Percentiles rank a stretch among this genome's conserved stretches.
Conservation (phyloP, 2,113 vertebrate genomes). For the Xiphophorus maculatus region DNA sequence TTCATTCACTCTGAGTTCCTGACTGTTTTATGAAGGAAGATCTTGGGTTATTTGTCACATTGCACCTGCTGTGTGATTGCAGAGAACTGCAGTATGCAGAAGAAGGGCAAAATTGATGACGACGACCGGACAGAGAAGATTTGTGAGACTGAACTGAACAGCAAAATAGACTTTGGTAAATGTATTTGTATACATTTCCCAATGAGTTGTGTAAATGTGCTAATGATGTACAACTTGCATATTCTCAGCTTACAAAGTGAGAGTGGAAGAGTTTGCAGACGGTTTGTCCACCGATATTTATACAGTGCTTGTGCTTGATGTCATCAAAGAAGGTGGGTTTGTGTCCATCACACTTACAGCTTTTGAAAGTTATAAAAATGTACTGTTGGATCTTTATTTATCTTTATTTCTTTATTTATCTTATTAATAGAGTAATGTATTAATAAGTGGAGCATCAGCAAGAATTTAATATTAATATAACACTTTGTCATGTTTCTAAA, state of each 20-base stretch:
- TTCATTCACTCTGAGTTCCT: too few species aligned
- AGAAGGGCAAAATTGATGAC: not conserved
- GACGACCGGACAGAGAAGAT: conserved; percentile 59
- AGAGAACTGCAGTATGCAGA: conserved; percentile 86
- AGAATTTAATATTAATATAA: too few species aligned
- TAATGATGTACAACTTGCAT: conserved; percentile 20
- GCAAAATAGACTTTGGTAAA: conserved; percentile 73
- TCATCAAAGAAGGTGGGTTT: conserved; percentile 73
- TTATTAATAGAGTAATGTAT: not conserved
- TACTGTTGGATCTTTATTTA: not conserved
- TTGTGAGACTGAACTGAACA: conserved; percentile 73
- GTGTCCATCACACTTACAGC: not conserved
- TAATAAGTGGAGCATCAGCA: too few species aligned
- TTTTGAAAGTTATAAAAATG: not conserved
- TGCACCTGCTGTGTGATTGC: not conserved
- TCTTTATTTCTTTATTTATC: not conserved
- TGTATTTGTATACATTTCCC: not conserved
- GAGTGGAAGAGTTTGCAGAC: conserved; percentile 13
- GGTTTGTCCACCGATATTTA: conserved; percentile 62
- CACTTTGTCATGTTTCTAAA: too few species aligned
- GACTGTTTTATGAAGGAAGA: too few species aligned
- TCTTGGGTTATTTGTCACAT: too few species aligned
- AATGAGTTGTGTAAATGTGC: not conserved
- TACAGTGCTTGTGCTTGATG: conserved; percentile 36
- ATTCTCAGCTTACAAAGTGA: conserved; percentile 71